Percentiles rank a stretch among this genome's conserved stretches.
These are phyloP conservation scores for Trichosurus vulpecula DNA, from an alignment of 2,797 vertebrate species.

Conservation along the genomic window DNA sequence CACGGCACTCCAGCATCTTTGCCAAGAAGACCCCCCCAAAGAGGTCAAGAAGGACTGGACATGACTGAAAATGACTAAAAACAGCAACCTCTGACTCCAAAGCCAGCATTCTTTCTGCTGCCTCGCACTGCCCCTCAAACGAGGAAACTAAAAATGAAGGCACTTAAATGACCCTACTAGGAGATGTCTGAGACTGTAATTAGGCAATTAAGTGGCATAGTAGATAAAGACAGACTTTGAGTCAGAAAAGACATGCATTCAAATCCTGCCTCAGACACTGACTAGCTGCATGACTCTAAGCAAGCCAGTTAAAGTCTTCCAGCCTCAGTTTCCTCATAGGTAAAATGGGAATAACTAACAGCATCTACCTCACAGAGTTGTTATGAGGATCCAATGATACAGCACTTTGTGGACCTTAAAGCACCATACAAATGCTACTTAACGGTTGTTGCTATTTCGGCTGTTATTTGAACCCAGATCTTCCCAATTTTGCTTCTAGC, in stretches of 20 bases:
- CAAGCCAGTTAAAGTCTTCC: neutral
- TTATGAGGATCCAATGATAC: neutral
- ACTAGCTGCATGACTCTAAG: neutral
- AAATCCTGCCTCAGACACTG: neutral
- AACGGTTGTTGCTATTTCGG: too few relatives aligned
- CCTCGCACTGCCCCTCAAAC: neutral
- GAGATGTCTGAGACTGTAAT: neutral
- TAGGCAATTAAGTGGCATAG: neutral
- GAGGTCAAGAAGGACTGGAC: neutral
- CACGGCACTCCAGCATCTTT: neutral
- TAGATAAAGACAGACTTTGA: neutral
- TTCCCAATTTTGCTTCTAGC: neutral
- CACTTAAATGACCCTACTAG: neutral
- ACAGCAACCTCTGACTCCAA: neutral
- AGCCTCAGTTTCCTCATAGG: neutral
- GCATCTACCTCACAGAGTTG: neutral
- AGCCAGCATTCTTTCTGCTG: neutral
- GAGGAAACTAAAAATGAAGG: neutral
- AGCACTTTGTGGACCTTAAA: neutral
- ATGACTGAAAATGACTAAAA: neutral
- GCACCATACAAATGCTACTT: neutral
- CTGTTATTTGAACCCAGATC: neutral
- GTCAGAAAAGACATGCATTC: neutral
- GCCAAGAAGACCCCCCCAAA: neutral
- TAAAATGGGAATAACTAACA: neutral